phyloP scores from a whole-genome alignment of 2,888 invertebrate species.

The Gymnoscelis rufifasciata region DNA sequence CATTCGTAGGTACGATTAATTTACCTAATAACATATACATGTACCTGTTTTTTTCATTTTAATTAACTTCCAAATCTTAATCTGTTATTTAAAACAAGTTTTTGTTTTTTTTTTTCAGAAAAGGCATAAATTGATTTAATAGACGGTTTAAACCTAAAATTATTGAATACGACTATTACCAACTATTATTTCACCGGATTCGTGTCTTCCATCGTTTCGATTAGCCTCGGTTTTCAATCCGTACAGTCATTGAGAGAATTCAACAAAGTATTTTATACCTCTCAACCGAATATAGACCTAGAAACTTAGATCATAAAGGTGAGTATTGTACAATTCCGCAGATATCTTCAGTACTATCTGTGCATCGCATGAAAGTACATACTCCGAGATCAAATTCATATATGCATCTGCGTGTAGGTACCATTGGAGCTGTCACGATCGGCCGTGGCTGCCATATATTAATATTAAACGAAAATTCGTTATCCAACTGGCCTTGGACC shows the following conservation, averaged over 20 bases:
- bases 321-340: slow-evolving; percentile 3
- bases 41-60: too few species aligned
- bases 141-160: slow-evolving; percentile 31
- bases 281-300: slow-evolving; percentile 10
- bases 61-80: too few species aligned
- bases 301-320: slow-evolving; percentile 7
- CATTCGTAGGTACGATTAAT: too few species aligned
- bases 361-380: slow-evolving; percentile 55
- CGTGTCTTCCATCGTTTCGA: slow-evolving; percentile 47
- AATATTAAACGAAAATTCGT: slow-evolving; percentile 77
- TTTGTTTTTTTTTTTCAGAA: slow-evolving; percentile 9
- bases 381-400: slow-evolving; percentile 43
- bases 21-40: too few species aligned
- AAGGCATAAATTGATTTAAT: slow-evolving; percentile 14
- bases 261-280: slow-evolving; percentile 9
- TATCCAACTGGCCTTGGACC: slow-evolving; percentile 73
- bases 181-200: slow-evolving; percentile 52
- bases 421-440: slow-evolving; percentile 65
- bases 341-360: slow-evolving; percentile 24
- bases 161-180: slow-evolving; percentile 39
- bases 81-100: slow-evolving; percentile 5
- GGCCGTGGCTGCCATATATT: slow-evolving; percentile 68
- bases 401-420: slow-evolving; percentile 56
- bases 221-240: slow-evolving; percentile 51
- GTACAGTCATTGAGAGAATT: slow-evolving; percentile 24